phyloP scores from a whole-genome alignment of 2,888 invertebrate species.

The Ctenicera cuprea region DNA sequence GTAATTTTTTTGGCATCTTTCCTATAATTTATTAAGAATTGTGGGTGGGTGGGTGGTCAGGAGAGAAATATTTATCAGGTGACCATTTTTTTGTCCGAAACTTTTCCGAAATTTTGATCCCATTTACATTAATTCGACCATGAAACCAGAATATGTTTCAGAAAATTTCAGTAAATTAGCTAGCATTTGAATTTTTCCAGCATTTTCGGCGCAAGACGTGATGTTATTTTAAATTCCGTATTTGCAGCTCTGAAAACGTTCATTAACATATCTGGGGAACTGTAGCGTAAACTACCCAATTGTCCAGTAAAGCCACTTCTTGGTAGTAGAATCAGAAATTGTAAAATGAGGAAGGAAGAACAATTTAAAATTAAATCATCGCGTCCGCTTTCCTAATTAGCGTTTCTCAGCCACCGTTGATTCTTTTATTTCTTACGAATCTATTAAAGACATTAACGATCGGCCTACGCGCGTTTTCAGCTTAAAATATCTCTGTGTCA shows the following conservation, averaged over 20 bases:
- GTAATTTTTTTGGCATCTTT: too few relatives aligned
- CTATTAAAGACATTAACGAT: constrained; percentile 34
- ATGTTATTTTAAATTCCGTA: too few relatives aligned
- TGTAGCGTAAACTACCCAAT: constrained; percentile 7
- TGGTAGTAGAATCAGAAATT: constrained; percentile 31
- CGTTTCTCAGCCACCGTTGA: constrained; percentile 39
- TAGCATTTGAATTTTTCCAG: too few relatives aligned
- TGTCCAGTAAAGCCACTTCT: constrained; percentile 18
- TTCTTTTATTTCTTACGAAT: constrained; percentile 47
- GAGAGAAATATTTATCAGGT: too few relatives aligned
- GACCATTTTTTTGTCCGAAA: too few relatives aligned
- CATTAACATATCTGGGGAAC: constrained; percentile 17
- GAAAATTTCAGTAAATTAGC: too few relatives aligned
- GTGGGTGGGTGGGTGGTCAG: too few relatives aligned
- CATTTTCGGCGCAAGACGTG: too few relatives aligned
- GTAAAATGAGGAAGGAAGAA: constrained; percentile 42
- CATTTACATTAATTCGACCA: too few relatives aligned
- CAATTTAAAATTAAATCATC: constrained; percentile 49
- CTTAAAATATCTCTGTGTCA: constrained; percentile 39
- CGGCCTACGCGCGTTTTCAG: constrained; percentile 34
- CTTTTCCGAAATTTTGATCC: too few relatives aligned
- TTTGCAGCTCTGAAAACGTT: neutral
- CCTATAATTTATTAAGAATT: too few relatives aligned
- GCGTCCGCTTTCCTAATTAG: constrained; percentile 47
- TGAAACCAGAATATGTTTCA: too few relatives aligned